Evolutionary conservation across 53 echinoderm and acorn worm species (phyloP), one percentile per base, ranked within the genome.

Genomic region (Arbacia lixula): DNA sequence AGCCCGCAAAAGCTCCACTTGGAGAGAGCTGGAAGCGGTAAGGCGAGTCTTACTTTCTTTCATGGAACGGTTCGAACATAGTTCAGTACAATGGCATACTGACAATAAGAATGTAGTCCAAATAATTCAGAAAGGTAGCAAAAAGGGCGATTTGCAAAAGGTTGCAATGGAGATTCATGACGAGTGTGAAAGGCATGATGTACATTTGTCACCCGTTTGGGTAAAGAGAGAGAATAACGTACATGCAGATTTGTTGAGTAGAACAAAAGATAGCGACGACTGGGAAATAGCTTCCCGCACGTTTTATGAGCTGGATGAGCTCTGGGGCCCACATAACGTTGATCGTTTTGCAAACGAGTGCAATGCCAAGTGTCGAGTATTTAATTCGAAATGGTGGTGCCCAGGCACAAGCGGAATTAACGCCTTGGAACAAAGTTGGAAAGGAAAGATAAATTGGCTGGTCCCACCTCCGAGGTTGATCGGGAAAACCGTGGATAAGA

Each of bases 281-380:
- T 86, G 75, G 86, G 53, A 74, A 38, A 49, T 75, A 36, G 32
- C 32, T 6, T 25, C 30, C 11, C 12, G 68, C 8, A 53, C 41
- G 2, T 86, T 62, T 86, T 22, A 53, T 49, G 12, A 30, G 33
- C 60, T 86, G 29, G 63, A 86, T 41, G 21, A 11, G 5, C 10
- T 16, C 2, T 88, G 73, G 88, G 88, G 73, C 4, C 63, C 83
- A 34, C 83, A 87, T 36, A 54, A 38, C 17, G 60, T 81, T 4
- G 88, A 82, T 68, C 49, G 71, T 42, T 87, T 87, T 87, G 88
- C 88, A 55, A 33, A 68, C 24, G 71, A 87, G 11, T 20, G 21
- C 21, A 56, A 56, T 20, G 12, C 57, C 12, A 11, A 56, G 67
- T 66, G 67, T 66, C 10, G 35, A 14, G 20, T 9, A 32, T 66